A percentile compares a stretch with the other conserved stretches of the same genome.
Conservation (phyloP, 2,888 invertebrate species). For the Cryptocephalus moraei region DNA sequence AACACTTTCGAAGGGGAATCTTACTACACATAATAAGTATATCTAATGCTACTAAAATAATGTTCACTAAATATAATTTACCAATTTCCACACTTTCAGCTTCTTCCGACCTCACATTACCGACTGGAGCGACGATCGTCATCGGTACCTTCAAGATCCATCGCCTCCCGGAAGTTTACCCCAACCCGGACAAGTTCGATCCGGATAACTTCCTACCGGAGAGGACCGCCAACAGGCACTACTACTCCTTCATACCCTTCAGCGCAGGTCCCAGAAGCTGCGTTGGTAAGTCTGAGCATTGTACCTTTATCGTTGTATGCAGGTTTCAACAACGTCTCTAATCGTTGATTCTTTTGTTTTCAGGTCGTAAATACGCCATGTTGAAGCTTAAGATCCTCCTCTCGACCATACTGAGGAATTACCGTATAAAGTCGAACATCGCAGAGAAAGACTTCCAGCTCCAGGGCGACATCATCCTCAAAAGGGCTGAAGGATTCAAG, state of each 20-base stretch:
- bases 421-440: constrained; percentile 50
- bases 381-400: constrained; percentile 64
- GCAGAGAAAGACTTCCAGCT: constrained; percentile 57
- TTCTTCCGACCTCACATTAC: constrained; percentile 53
- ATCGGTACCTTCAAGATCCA: constrained; percentile 59
- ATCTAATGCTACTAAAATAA: no score
- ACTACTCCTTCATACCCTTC: constrained; percentile 72
- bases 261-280: constrained; percentile 74
- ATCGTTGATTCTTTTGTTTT: constrained; percentile 12
- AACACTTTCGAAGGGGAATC: no score
- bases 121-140: constrained; percentile 60
- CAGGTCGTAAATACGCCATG: constrained; percentile 71
- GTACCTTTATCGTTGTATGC: neutral
- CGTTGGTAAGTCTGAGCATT: constrained; percentile 46
- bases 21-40: no score
- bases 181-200: constrained; percentile 61
- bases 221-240: constrained; percentile 62
- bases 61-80: no score
- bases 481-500: constrained; percentile 62
- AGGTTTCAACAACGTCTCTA: neutral
- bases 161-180: constrained; percentile 53
- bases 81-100: constrained; percentile 37
- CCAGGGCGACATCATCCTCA: constrained; percentile 64
- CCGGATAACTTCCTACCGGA: constrained; percentile 75
- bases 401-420: constrained; percentile 61